Evolutionary conservation across 2,888 invertebrate species (phyloP), one percentile per base, ranked within the genome.

Genomic region (Coremacera marginata): DNA sequence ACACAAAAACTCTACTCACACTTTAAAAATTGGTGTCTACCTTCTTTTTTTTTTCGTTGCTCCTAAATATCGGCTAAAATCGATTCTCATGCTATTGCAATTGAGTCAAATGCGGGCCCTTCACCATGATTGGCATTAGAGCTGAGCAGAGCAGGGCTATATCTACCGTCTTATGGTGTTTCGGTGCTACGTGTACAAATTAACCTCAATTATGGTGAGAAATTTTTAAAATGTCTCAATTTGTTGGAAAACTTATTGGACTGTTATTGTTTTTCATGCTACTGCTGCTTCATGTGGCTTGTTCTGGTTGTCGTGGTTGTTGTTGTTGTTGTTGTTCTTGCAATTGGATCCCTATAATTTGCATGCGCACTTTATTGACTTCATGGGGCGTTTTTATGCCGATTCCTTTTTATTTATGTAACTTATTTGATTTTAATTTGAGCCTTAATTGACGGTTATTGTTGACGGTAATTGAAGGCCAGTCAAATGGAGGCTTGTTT

Each of bases 381-480:
- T 74, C 31, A 37, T 14, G 67, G 52, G 74, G 74, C 65, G 74
- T 74, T 67, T 22, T 51, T 11, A 51, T 51, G 79, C 82, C 83
- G 5, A 31, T 71, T 81, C 78, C 82, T 82, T 84, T 85, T 87
- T 83, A 83, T 82, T 80, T 82, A 82, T 80, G 81, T 86, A 86
- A 87, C 81, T 87, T 87, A 87, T 87, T 87, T 87, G 87, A 86
- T 87, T 87, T 87, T 87, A 87, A 87, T 87, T 87, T 86, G 87
- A 86, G 85, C 85, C 83, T 71, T 86, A 86, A 86, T 86, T 86
- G 85, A 77, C 70, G 84, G 83, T 79, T 80, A 71, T 78, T 79
- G 81, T 37, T 78, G 77, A 78, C 72, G 78, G 77, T 78, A 68
- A 16, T 72, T 49, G 62, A 34, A 22, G 55, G 5, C 75, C 51